Percentiles rank a stretch among this genome's conserved stretches.
phyloP scores from a whole-genome alignment of 1,140 invertebrate genomes.

The Heliothis subflexa region DNA sequence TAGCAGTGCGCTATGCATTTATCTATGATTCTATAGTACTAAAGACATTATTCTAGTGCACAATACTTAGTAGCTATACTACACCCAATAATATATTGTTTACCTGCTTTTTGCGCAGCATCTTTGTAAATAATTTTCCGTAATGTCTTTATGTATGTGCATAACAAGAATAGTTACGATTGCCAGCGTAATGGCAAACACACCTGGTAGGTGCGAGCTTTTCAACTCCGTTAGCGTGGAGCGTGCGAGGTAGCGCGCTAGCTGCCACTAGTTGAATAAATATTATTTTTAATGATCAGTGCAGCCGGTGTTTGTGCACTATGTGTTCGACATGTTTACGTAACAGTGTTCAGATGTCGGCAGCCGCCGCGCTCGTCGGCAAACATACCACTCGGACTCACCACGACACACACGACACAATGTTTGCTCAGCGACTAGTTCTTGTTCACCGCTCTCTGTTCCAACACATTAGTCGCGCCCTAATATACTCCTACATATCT shows the following conservation, averaged over 20 bases:
- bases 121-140: conserved; percentile 59
- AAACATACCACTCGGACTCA: conserved; percentile 66
- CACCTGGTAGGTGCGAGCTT: conserved; percentile 36
- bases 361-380: conserved; percentile 58
- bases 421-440: conserved; percentile 67
- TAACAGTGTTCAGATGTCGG: conserved; percentile 75
- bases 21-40: conserved; percentile 48
- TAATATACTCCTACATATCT: conserved; percentile 35
- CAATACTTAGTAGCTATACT: conserved; percentile 48
- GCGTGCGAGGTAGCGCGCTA: conserved; percentile 39
- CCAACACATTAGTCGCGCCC: conserved; percentile 42
- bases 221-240: conserved; percentile 20
- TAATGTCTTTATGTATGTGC: conserved; percentile 49
- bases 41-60: conserved; percentile 41
- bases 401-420: conserved; percentile 66
- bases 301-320: conserved; percentile 73
- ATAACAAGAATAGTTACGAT: conserved; percentile 47
- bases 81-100: conserved; percentile 56
- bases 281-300: conserved; percentile 85
- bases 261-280: conserved; percentile 75
- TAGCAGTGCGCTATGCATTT: conserved; percentile 47
- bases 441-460: conserved; percentile 59
- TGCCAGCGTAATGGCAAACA: conserved; percentile 42
- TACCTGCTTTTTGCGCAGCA: conserved; percentile 61
- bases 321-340: conserved; percentile 82